A percentile compares a stretch with the other conserved stretches of the same genome.
Evolutionary conservation across 2,797 vertebrate genomes (phyloP).

Genomic region (Lindbergichthys nudifrons): DNA sequence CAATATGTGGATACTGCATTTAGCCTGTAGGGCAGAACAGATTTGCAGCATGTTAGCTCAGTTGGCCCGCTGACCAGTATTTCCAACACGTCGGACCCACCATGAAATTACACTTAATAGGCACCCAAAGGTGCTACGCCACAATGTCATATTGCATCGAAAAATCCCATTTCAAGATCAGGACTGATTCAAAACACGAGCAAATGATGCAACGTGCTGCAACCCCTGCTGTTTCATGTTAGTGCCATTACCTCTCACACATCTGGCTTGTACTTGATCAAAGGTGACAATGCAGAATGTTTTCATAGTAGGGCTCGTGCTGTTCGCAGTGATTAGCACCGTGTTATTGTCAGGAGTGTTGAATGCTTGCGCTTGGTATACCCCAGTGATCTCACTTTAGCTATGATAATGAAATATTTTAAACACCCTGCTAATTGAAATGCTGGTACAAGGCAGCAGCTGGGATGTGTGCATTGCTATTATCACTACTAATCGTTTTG

Average conservation of each 20-base stretch:
- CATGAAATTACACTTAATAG: conserved; percentile 70
- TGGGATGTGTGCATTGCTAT: conserved; percentile 83
- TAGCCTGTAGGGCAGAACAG: conserved; percentile 13
- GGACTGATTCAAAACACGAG: conserved; percentile 50
- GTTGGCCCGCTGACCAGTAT: conserved; percentile 47
- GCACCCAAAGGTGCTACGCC: conserved; percentile 53
- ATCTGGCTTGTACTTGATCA: conserved; percentile 69
- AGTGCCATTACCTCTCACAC: conserved; percentile 42
- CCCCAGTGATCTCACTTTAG: conserved; percentile 81
- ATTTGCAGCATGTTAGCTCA: conserved; percentile 31
- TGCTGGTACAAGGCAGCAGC: conserved; percentile 81
- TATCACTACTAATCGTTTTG: conserved; percentile 87
- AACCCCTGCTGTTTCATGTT: conserved; percentile 65
- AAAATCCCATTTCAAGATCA: conserved; percentile 51
- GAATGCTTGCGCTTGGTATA: conserved; percentile 80
- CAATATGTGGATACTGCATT: conserved; percentile 3
- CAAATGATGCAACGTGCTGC: conserved; percentile 61
- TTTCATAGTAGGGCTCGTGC: conserved; percentile 79
- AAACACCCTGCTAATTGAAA: conserved; percentile 72
- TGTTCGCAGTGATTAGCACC: conserved; percentile 86
- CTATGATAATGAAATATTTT: conserved; percentile 74
- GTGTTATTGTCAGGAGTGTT: conserved; percentile 79
- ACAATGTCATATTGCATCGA: conserved; percentile 53
- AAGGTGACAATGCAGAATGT: conserved; percentile 81
- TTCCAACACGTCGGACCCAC: conserved; percentile 49